These are phyloP conservation scores for Hirtodrosophila alboralis DNA, from an alignment of 2,888 invertebrate genomes.

Conservation along the genomic window DNA sequence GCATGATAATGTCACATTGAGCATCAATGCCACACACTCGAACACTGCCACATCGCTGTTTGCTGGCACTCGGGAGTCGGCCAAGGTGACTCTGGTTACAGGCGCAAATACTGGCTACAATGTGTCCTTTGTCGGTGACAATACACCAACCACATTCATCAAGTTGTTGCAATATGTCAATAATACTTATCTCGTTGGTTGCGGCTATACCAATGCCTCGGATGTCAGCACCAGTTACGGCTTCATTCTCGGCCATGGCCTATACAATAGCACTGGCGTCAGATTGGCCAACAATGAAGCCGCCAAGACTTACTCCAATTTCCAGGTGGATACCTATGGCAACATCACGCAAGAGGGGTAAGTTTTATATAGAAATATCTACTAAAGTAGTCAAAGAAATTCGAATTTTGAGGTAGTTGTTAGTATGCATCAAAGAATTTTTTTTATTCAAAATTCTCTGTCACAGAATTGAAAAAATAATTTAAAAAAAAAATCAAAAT, in stretches of 20 bases:
- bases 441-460: too few species aligned
- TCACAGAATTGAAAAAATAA: too few species aligned
- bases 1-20: constrained; percentile 33
- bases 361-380: constrained; percentile 9
- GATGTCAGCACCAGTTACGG: constrained; percentile 41
- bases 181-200: constrained; percentile 50
- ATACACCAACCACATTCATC: background rate
- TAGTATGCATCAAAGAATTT: too few species aligned
- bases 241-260: constrained; percentile 39
- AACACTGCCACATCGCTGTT: constrained; percentile 18
- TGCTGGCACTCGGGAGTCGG: constrained; percentile 21
- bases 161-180: constrained; percentile 43
- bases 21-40: constrained; percentile 42
- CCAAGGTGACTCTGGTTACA: constrained; percentile 21
- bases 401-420: too few species aligned
- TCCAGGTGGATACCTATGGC: constrained; percentile 19
- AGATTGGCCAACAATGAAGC: constrained; percentile 33
- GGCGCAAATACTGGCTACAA: constrained; percentile 40
- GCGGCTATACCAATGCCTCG: constrained; percentile 38
- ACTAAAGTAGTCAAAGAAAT: too few species aligned
- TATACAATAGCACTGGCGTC: background rate
- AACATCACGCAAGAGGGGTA: constrained; percentile 48
- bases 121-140: constrained; percentile 22
- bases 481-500: too few species aligned
- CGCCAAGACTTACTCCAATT: constrained; percentile 23